Evolutionary conservation across 2,888 invertebrate species (phyloP).

Genomic region (Blastobasis lacticolella): DNA sequence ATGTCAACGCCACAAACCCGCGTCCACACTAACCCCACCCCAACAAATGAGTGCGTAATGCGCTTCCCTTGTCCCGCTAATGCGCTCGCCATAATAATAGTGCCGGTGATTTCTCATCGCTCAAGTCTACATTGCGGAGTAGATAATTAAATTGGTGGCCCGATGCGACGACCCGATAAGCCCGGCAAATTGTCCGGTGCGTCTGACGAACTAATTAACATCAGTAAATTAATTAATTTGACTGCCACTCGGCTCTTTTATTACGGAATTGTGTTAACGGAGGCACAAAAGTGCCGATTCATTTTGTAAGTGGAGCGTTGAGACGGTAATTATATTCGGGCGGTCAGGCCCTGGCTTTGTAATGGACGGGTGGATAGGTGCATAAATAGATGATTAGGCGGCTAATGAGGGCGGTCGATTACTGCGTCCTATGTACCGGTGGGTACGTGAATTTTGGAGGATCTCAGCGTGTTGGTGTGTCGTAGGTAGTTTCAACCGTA

Average conservation of each 20-base stretch:
- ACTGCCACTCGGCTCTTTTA: conserved; percentile 51
- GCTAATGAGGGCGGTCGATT: too few relatives aligned
- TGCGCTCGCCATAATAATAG: conserved; percentile 17
- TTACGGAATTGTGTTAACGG: conserved; percentile 49
- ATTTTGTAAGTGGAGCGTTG: conserved; percentile 22
- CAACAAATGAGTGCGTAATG: too few relatives aligned
- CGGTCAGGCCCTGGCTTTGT: too few relatives aligned
- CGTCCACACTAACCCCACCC: too few relatives aligned
- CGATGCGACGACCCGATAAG: conserved; percentile 65
- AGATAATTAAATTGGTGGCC: conserved; percentile 32
- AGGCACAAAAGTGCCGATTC: conserved; percentile 46
- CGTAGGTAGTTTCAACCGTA: too few relatives aligned
- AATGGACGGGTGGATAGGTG: too few relatives aligned
- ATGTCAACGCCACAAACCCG: too few relatives aligned
- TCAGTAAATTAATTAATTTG: conserved; percentile 65
- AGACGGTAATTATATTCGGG: too few relatives aligned
- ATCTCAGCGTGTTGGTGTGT: too few relatives aligned
- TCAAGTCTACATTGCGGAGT: conserved; percentile 21
- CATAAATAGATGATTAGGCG: too few relatives aligned
- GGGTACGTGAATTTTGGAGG: too few relatives aligned
- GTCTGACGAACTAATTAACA: conserved; percentile 67
- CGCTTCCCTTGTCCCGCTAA: conserved; percentile 5
- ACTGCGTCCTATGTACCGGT: too few relatives aligned
- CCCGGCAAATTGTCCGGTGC: conserved; percentile 50
- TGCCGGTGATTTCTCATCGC: conserved; percentile 55